A percentile compares a stretch with the other conserved stretches of the same genome.
Evolutionary conservation across 2,797 vertebrate species (phyloP).

Genomic region (Sarcophilus harrisii): DNA sequence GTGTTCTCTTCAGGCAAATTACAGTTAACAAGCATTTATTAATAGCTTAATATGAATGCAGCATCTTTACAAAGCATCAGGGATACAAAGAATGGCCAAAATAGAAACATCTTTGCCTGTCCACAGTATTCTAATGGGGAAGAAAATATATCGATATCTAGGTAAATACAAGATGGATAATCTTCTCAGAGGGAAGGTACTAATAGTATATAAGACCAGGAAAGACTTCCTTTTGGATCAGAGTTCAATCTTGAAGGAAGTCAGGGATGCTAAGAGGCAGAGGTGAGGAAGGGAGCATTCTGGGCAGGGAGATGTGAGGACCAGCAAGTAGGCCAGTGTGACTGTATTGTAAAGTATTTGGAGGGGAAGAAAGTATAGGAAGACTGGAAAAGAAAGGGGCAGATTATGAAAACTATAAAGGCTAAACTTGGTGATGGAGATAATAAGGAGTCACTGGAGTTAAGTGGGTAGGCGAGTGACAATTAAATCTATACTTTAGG

Average conservation of each 20-base stretch:
- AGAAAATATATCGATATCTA: background rate
- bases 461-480: background rate
- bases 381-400: background rate
- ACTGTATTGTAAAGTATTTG: background rate
- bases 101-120: background rate
- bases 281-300: background rate
- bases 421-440: background rate
- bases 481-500: background rate
- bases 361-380: background rate
- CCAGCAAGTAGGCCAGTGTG: background rate
- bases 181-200: background rate
- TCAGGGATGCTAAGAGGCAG: background rate
- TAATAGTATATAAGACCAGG: background rate
- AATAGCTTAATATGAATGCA: background rate
- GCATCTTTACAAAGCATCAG: background rate
- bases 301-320: background rate
- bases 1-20: background rate
- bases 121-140: background rate
- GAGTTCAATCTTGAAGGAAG: background rate
- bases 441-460: background rate
- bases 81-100: background rate
- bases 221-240: background rate
- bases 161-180: background rate
- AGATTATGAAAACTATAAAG: background rate
- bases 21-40: background rate